Evolutionary conservation across 37 sponge, comb jelly and placozoan species (phyloP), one percentile per base, ranked within the genome.

Genomic region (Axinella damicornis): DNA sequence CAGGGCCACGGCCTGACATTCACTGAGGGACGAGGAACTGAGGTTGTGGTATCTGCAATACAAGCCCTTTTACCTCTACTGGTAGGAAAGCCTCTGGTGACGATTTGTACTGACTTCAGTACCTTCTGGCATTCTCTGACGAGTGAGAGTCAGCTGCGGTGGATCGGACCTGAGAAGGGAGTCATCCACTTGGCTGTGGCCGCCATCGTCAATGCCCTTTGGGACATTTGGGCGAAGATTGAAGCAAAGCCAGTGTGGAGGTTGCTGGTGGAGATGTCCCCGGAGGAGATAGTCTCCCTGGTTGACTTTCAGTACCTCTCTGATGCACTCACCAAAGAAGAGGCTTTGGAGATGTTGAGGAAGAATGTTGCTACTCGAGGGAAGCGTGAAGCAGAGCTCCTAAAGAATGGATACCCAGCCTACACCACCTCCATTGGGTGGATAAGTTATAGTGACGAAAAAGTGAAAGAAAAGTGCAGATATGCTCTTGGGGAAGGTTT

Each of bases 131-230:
- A 88, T 40, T 63, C 66, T 9, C 74, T 97, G 22, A 87, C 90
- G 5, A 84, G 86, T 36, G 92, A 94, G 57, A 85, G 85, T 34
- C 97, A 93, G 61, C 87, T 97, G 66, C 58, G 97, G 61, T 97
- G 97, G 97, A 73, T 94, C 62, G 97, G 97, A 0, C 97, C 97
- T 0, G 94, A 92, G 56, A 97, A 93, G 54, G 97, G 97, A 0
- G 92, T 88, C 38, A 77, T 88, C 14, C 97, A 97, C 55, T 81
- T 97, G 0, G 94, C 97, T 1, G 66, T 86, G 6, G 92, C 97
- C 25, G 94, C 89, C 16, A 36, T 97, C 53, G 52, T 93, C 38
- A 97, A 97, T 56, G 92, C 90, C 6, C 76, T 97, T 57, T 97
- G 97, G 97, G 97, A 97, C 65, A 36, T 97, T 58, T 94, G 92